These are phyloP conservation scores for Channallabes apus DNA, from an alignment of 2,797 vertebrate genomes.

Conservation along the genomic window DNA sequence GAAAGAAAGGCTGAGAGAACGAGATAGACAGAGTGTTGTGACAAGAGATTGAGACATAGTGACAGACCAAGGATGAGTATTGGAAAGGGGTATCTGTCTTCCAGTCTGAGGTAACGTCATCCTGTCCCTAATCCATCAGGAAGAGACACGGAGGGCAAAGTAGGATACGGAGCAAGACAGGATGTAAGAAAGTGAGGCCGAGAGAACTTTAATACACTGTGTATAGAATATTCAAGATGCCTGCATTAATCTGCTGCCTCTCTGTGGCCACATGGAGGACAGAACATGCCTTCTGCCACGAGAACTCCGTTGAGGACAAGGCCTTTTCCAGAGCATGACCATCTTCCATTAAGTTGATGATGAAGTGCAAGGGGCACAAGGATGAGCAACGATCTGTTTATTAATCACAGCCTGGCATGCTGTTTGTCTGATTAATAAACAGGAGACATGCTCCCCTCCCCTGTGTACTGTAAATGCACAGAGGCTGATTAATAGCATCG, in stretches of 20 bases:
- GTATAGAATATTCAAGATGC: slow-evolving; percentile 78
- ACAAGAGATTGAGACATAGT: slow-evolving; percentile 17
- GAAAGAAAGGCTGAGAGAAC: slow-evolving; percentile 5
- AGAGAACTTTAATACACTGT: slow-evolving; percentile 70
- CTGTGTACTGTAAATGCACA: slow-evolving; percentile 39
- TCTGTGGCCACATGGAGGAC: not conserved
- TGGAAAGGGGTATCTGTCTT: slow-evolving; percentile 30
- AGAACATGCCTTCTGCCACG: slow-evolving; percentile 51
- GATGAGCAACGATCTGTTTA: slow-evolving; percentile 42
- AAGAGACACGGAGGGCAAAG: slow-evolving; percentile 35
- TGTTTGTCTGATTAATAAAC: slow-evolving; percentile 51
- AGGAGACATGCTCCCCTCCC: slow-evolving; percentile 28
- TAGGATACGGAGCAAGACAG: slow-evolving; percentile 36
- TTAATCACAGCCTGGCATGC: slow-evolving; percentile 44
- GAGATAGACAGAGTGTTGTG: slow-evolving; percentile 12
- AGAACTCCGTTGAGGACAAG: not conserved
- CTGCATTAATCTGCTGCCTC: slow-evolving; percentile 74
- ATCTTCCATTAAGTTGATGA: slow-evolving; percentile 32
- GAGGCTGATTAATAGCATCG: slow-evolving; percentile 41
- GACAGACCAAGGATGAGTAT: slow-evolving; percentile 36
- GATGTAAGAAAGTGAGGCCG: slow-evolving; percentile 56
- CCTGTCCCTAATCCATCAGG: slow-evolving; percentile 25
- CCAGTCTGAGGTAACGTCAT: slow-evolving; percentile 34
- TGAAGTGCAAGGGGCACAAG: slow-evolving; percentile 20
- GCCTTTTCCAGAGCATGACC: slow-evolving; percentile 12